A percentile compares a stretch with the other conserved stretches of the same genome.
Evolutionary conservation across 2,113 vertebrate species (phyloP).

Genomic region (Phalacrocorax pelagicus): DNA sequence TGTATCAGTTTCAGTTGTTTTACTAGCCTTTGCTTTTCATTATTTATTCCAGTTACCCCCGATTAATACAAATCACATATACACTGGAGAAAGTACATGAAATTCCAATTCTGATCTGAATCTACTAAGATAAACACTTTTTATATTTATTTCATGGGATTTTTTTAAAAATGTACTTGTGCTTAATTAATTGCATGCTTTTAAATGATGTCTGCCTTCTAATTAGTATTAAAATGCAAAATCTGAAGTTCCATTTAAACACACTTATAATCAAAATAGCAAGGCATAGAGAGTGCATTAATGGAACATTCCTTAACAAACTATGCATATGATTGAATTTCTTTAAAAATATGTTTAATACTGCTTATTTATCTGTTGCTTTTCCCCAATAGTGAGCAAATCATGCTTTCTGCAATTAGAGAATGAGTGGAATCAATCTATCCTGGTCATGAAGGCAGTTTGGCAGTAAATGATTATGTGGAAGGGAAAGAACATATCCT

Average conservation of each 20-base stretch:
- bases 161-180: background rate
- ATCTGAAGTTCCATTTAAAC: background rate
- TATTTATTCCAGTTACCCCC: background rate
- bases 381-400: background rate
- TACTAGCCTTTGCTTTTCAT: background rate
- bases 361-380: background rate
- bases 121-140: background rate
- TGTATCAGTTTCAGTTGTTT: background rate
- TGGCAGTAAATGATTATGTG: background rate
- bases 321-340: background rate
- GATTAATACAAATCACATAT: background rate
- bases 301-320: background rate
- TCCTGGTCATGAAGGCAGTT: background rate
- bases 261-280: background rate
- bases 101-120: background rate
- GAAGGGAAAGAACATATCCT: background rate
- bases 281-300: background rate
- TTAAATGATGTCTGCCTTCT: background rate
- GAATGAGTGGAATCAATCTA: background rate
- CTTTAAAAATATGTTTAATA: background rate
- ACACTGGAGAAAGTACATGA: background rate
- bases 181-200: background rate
- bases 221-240: background rate
- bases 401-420: background rate
- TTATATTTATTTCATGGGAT: background rate